Evolutionary conservation across 2,113 vertebrate genomes (phyloP).

Genomic region (Vulpes ferrilata): DNA sequence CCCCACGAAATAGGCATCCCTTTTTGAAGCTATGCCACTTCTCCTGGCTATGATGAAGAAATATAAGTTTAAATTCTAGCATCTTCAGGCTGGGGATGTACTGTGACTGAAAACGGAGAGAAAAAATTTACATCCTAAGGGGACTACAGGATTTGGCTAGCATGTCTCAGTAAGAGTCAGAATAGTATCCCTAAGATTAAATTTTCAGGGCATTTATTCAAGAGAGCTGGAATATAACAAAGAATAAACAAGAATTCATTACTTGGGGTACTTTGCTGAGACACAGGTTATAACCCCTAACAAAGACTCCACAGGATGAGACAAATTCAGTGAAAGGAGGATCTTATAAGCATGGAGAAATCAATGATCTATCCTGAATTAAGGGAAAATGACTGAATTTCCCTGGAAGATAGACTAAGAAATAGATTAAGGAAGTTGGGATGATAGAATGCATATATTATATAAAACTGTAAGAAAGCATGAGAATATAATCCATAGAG

Average conservation of each 20-base stretch:
- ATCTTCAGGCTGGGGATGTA: background rate
- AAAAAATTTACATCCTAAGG: background rate
- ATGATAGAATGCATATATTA: background rate
- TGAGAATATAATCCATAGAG: background rate
- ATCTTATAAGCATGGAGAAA: background rate
- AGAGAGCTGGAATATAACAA: background rate
- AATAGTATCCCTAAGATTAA: background rate
- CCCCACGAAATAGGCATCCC: background rate
- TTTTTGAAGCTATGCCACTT: background rate
- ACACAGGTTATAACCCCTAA: background rate
- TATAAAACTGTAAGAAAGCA: background rate
- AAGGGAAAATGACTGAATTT: background rate
- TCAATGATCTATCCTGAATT: background rate
- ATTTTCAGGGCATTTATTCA: background rate
- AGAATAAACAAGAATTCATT: slow-evolving; percentile 8
- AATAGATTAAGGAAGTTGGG: background rate
- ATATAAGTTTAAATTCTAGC: background rate
- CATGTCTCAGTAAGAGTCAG: background rate
- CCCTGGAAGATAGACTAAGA: background rate
- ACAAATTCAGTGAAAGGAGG: background rate
- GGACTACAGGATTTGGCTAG: background rate
- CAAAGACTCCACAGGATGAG: background rate
- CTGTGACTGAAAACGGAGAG: background rate
- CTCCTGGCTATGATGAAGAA: background rate
- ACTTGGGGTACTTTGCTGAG: background rate